Evolutionary conservation across 2,888 invertebrate genomes (phyloP).

Genomic region (Pedicia rivosa): DNA sequence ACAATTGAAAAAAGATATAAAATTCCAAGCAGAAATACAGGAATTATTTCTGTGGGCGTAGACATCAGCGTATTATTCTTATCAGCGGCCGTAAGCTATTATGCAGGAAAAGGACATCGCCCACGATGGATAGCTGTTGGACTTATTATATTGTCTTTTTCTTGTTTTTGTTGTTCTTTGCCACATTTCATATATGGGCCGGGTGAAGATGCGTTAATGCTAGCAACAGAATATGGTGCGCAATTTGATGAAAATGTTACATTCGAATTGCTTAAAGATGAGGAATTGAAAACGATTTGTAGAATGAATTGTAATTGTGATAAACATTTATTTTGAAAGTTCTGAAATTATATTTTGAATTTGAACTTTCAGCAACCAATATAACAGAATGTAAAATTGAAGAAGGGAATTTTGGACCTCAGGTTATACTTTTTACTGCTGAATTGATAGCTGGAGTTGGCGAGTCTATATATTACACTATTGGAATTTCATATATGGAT

Average conservation of each 20-base stretch:
- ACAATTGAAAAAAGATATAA: slow-evolving; percentile 57
- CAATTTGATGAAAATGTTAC: slow-evolving; percentile 30
- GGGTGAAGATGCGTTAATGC: slow-evolving; percentile 43
- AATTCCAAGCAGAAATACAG: slow-evolving; percentile 53
- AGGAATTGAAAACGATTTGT: slow-evolving; percentile 40
- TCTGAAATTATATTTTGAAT: no score
- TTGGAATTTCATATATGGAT: slow-evolving; percentile 59
- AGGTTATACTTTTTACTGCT: slow-evolving; percentile 44
- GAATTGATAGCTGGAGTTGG: slow-evolving; percentile 57
- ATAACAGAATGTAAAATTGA: slow-evolving; percentile 32
- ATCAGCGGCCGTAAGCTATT: slow-evolving; percentile 48
- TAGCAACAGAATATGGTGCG: slow-evolving; percentile 42
- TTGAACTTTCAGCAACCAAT: slow-evolving; percentile 4
- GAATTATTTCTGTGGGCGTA: slow-evolving; percentile 55
- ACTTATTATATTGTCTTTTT: slow-evolving; percentile 40
- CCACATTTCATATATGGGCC: slow-evolving; percentile 54
- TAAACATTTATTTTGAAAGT: not conserved
- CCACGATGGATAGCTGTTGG: slow-evolving; percentile 55
- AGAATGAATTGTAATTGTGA: slow-evolving; percentile 20
- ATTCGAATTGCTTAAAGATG: slow-evolving; percentile 30
- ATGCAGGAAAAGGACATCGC: slow-evolving; percentile 51
- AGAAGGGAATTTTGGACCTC: slow-evolving; percentile 43
- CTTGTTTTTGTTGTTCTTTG: slow-evolving; percentile 47
- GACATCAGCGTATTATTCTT: slow-evolving; percentile 55
- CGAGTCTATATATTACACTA: slow-evolving; percentile 48